Base-by-base conservation (phyloP, 1,140 invertebrate genomes). In the Tetraneura akinire region DNA sequence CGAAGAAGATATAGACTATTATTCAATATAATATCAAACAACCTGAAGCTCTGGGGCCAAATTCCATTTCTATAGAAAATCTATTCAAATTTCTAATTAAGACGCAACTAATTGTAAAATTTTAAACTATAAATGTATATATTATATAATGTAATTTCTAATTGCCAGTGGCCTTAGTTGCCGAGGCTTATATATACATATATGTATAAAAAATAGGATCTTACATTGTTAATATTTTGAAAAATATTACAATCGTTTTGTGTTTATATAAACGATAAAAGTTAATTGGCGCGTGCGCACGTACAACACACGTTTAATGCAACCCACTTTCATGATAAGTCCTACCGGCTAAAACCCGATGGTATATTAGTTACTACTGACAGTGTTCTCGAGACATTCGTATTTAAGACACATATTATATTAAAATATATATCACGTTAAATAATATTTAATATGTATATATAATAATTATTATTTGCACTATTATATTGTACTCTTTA, bases 271-370 rank as follows among this genome's bases (percentile, higher is more conserved):
- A n/a, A n/a, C 29, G 47, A 71, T 71, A 51, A 71, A 71, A 71
- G 23, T 71, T 51, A 49, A 14, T 71, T 71, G 45, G 26, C 68
- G 68, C 68, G 68, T 71, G 68, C 68, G 68, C 68, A 51, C 68
- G 45, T 51, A n/a, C 18, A 11, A 29, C 45, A 8, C 32, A 32
- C 57, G 57, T 71, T n/a, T 51, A 29, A 71, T 29, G 68, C 68
- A 71, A 71, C 68, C 68, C 68, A 71, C 68, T 71, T 71, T 71
- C 68, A n/a, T 71, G 45, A 51, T 71, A 71, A 71, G 47, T 71
- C 68, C 68, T 47, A 47, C 66, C 21, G 66, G 66, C 66, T 68
- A 47, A 68, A 68, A 68, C 66, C 21, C 10, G 45, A 47, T n/a
- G 18, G 66, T 47, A 8, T 68, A 37, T 47, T 47, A 23, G 66